phyloP scores from a whole-genome alignment of 2,888 invertebrate species.

The Cepaea hortensis region DNA sequence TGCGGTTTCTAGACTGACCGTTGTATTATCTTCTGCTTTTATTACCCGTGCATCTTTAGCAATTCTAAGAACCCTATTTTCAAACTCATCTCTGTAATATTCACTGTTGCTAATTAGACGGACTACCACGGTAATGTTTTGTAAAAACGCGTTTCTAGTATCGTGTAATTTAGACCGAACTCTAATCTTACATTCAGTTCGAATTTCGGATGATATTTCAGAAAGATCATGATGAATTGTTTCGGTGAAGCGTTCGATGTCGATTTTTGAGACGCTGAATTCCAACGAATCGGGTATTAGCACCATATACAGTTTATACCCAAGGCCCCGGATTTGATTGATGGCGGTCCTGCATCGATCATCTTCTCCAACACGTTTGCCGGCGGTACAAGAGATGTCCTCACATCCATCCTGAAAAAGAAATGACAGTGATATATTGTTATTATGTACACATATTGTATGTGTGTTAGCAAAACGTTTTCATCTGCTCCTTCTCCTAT shows the following conservation, averaged over 20 bases:
- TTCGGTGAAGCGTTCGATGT: neutral
- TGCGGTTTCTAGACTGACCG: neutral
- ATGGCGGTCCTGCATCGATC: slow-evolving; percentile 31
- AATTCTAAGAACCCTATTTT: neutral
- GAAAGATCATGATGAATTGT: neutral
- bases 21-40: neutral
- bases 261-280: neutral
- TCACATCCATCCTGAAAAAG: slow-evolving; percentile 22
- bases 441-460: neutral
- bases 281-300: neutral
- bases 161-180: neutral
- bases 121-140: neutral
- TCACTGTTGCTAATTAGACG: neutral
- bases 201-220: neutral
- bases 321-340: slow-evolving; percentile 26
- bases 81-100: neutral
- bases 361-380: neutral
- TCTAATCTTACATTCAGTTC: neutral
- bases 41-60: neutral
- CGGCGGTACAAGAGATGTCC: slow-evolving; percentile 13
- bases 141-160: neutral
- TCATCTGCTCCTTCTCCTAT: too few species aligned
- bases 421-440: neutral
- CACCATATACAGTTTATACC: slow-evolving; percentile 33
- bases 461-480: too few species aligned